Base-by-base conservation (phyloP, 2,888 invertebrate genomes). In the Priocnemis perturbator region DNA sequence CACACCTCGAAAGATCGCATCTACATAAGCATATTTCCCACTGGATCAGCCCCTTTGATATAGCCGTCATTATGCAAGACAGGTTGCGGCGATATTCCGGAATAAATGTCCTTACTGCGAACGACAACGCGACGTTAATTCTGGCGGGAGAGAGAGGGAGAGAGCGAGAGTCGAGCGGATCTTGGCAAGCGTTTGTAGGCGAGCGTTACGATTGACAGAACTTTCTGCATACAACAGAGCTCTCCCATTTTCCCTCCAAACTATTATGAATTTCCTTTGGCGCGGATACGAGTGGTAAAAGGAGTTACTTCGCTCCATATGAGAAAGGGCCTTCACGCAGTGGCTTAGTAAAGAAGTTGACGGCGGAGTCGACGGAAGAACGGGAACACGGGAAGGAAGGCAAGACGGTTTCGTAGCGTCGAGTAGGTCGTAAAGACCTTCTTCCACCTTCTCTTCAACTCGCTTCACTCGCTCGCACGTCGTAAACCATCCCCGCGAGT, bases 371-470 rank as follows among this genome's bases (percentile, higher is more conserved):
- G 61, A 23, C 53, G 57, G 26, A 47, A 65, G 63, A 69, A 26
- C 26, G 37, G 62, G 45, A 52, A 50, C n/a, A n/a, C n/a, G n/a
- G 52, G 30, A 48, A 37, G 70, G 50, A 69, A 70, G 64, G 68
- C 58, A 63, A 74, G 76, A 77, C 76, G 71, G 71, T 74, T 74
- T 73, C 67, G 68, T 64, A 60, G 65, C 77, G 74, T 76, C 78
- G 70, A 80, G 76, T 69, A 71, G 77, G 70, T 83, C 83, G 79
- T 85, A 85, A 85, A 84, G 75, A 74, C 63, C 75, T 69, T 71
- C 67, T 67, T 66, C 73, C 69, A 61, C 74, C 69, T 64, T 74
- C 70, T 69, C 65, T 67, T 67, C 71, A 48, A 59, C 65, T 61
- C 69, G 59, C 61, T 57, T 74, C 76, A 60, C 71, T 77, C 68